These are phyloP conservation scores for Neelides sp. DNA, from an alignment of 1,140 invertebrate genomes.

Conservation along the genomic window DNA sequence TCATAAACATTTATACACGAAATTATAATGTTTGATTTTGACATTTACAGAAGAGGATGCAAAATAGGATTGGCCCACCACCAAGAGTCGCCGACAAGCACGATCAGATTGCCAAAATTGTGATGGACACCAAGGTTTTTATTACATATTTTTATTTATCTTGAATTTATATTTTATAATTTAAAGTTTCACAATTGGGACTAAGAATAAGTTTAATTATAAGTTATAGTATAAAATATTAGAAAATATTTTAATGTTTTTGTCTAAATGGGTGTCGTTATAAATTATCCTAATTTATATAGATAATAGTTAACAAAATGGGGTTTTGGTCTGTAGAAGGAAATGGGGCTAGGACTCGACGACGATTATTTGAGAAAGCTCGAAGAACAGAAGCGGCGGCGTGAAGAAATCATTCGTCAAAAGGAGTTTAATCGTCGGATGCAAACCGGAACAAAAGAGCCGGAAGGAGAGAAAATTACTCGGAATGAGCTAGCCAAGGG, in stretches of 20 bases:
- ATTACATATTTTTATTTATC: background rate
- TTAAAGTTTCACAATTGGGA: background rate
- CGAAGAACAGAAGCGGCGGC: conserved; percentile 22
- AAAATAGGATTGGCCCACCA: conserved; percentile 15
- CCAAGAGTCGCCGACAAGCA: conserved; percentile 4
- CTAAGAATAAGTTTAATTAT: no score
- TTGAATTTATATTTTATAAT: background rate
- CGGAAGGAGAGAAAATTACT: conserved; percentile 1
- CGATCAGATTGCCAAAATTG: conserved; percentile 16
- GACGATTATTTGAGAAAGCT: conserved; percentile 23
- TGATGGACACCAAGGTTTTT: conserved; percentile 19
- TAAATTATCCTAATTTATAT: background rate
- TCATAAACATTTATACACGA: no score
- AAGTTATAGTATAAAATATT: background rate
- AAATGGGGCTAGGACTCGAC: conserved; percentile 22
- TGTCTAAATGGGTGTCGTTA: background rate
- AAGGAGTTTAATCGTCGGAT: conserved; percentile 17
- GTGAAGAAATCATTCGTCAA: conserved; percentile 22
- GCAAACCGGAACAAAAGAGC: background rate
- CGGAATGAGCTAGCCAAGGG: background rate
- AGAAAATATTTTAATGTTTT: background rate
- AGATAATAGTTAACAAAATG: no score
- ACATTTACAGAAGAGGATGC: no score
- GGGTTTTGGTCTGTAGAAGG: no score
- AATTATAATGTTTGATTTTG: no score